Evolutionary conservation across 2,113 vertebrate genomes (phyloP).

Genomic region (Boulengeromyrus knoepffleri): DNA sequence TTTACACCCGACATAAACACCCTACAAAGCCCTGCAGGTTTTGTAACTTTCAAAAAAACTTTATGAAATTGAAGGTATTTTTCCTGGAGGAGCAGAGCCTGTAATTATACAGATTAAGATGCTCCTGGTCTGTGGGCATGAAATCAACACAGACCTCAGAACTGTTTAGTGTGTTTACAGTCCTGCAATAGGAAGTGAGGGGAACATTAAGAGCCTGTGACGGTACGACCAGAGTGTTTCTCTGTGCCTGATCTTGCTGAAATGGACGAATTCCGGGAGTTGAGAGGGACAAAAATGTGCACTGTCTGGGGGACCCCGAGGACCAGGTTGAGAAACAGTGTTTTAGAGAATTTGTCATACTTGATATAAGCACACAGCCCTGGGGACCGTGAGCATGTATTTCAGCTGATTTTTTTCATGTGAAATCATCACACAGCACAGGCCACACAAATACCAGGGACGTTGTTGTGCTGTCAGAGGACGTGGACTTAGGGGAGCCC

Average conservation of each 20-base stretch:
- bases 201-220: background rate
- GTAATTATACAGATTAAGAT: constrained; percentile 6
- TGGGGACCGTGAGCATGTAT: background rate
- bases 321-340: background rate
- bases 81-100: background rate
- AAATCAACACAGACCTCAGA: background rate
- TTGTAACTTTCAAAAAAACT: background rate
- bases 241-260: constrained; percentile 20
- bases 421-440: background rate
- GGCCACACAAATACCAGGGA: background rate
- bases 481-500: background rate
- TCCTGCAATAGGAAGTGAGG: background rate
- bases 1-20: background rate
- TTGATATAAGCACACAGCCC: background rate
- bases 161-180: constrained; percentile 1
- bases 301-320: background rate
- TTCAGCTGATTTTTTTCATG: background rate
- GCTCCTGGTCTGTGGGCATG: background rate
- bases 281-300: background rate
- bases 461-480: background rate
- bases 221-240: constrained; percentile 12
- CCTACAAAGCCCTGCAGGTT: background rate
- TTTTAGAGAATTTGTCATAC: background rate
- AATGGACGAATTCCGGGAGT: constrained; percentile 13
- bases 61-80: constrained; percentile 1